Evolutionary conservation across 2,113 vertebrate species (phyloP), one percentile per base, ranked within the genome.

Genomic region (Leuciscus idus): DNA sequence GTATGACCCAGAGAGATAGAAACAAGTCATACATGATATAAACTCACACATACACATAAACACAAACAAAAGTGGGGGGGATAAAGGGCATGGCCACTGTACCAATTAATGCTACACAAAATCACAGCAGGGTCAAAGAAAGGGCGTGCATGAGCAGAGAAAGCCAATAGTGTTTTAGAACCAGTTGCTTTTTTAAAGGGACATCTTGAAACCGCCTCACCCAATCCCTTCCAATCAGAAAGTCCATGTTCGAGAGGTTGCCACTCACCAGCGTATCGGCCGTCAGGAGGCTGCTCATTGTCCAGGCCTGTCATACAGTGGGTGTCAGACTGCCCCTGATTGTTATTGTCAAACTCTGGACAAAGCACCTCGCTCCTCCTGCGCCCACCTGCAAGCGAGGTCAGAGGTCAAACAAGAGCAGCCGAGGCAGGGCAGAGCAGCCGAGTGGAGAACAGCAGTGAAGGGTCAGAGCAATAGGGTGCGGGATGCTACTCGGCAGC

Each of bases 281-380:
- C 96, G 95, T 99, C 96, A 95, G 97, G 94, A 96, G 97, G 96
- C 95, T 97, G 97, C 95, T 97, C 96, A 98, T 99, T 99, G 96
- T 99, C 98, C 97, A 99, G 95, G 95, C 94, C 95, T 95, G 96
- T 97, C 96, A 97, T 95, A 96, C 96, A 96, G 93, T 96, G 95
- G 96, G 95, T 96, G 94, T 95, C 95, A 94, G 93, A 95, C 90
- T 91, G 95, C 92, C 96, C 94, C 96, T 96, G 97, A 98, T 99
- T 99, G 97, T 99, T 99, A 98, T 99, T 99, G 96, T 97, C 97
- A 97, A 96, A 98, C 95, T 97, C 97, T 96, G 96, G 96, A 96
- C 97, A 95, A 91, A 91, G 90, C 85, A 86, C 89, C 89, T 90
- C 87, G 68, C 90, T 92, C 94, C 94, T 94, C 94, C 92, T 94